These are phyloP conservation scores for Monarcha castaneiventris DNA, from an alignment of 2,113 vertebrate genomes.

Conservation along the genomic window DNA sequence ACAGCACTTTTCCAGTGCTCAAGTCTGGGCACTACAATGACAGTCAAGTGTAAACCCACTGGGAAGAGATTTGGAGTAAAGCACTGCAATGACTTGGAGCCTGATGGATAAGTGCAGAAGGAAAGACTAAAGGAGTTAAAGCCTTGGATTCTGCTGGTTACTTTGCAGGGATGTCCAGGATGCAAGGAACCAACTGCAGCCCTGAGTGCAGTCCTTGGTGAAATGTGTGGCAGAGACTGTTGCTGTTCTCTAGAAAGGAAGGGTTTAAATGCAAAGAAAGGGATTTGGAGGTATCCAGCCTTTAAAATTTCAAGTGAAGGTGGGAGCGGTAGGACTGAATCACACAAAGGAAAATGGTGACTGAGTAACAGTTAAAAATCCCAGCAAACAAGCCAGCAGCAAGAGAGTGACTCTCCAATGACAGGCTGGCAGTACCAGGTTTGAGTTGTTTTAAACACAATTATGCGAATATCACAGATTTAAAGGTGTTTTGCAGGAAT, in stretches of 20 bases:
- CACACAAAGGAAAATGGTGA: background rate
- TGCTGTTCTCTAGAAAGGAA: background rate
- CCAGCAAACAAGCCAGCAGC: background rate
- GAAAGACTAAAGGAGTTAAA: background rate
- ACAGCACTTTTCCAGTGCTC: background rate
- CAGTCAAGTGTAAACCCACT: background rate
- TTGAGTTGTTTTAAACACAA: background rate
- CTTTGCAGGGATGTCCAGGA: background rate
- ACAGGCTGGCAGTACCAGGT: conserved; percentile 7
- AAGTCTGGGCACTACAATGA: background rate
- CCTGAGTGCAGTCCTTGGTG: background rate
- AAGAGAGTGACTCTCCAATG: background rate
- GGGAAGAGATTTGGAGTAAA: conserved; percentile 11
- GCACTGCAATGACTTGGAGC: background rate
- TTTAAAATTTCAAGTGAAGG: background rate
- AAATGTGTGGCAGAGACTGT: background rate
- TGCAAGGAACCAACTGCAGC: background rate
- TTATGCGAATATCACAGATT: background rate
- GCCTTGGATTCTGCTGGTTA: background rate
- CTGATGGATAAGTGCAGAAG: background rate
- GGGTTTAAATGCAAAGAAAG: background rate
- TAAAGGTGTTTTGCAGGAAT: background rate
- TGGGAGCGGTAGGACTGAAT: background rate
- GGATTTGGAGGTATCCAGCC: background rate
- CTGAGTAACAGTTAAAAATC: background rate